Percentiles rank a stretch among this genome's conserved stretches.
phyloP scores from a whole-genome alignment of 2,113 vertebrate genomes.

The Solea solea region DNA sequence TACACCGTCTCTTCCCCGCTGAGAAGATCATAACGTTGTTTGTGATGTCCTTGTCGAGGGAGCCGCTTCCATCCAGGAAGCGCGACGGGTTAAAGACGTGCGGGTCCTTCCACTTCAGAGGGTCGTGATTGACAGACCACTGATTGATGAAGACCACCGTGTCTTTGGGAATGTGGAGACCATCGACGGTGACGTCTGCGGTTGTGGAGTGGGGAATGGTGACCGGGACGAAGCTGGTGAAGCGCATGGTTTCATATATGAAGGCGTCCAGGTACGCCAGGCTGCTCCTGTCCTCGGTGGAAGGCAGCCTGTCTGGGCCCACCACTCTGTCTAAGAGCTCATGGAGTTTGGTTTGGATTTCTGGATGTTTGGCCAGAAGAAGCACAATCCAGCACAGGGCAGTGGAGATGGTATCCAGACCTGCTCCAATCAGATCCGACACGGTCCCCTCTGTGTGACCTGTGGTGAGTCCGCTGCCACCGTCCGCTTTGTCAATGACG shows the following conservation, averaged over 20 bases:
- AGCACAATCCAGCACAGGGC: slow-evolving; percentile 85
- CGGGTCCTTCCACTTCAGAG: slow-evolving; percentile 84
- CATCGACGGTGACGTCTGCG: slow-evolving; percentile 83
- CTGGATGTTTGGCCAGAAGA: slow-evolving; percentile 83
- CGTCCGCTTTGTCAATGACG: slow-evolving; percentile 71
- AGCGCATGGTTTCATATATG: slow-evolving; percentile 87
- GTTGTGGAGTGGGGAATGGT: slow-evolving; percentile 91
- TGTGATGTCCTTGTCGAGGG: slow-evolving; percentile 79
- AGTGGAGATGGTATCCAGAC: slow-evolving; percentile 87
- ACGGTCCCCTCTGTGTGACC: slow-evolving; percentile 81
- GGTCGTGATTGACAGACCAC: slow-evolving; percentile 90
- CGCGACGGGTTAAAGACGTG: slow-evolving; percentile 83
- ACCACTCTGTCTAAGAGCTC: slow-evolving; percentile 85
- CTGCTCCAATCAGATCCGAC: slow-evolving; percentile 86
- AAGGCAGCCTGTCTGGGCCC: slow-evolving; percentile 82
- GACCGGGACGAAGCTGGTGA: slow-evolving; percentile 88
- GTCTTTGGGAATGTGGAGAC: slow-evolving; percentile 86
- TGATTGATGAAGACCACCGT: slow-evolving; percentile 90
- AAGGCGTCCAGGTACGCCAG: slow-evolving; percentile 86
- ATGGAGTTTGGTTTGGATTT: slow-evolving; percentile 81
- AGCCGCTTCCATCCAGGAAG: slow-evolving; percentile 78
- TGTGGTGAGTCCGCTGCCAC: slow-evolving; percentile 72
- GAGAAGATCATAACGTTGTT: slow-evolving; percentile 87
- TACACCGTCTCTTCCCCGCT: slow-evolving; percentile 84
- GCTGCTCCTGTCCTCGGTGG: slow-evolving; percentile 73